Evolutionary conservation across 2,888 invertebrate genomes (phyloP), one percentile per base, ranked within the genome.

Genomic region (Frankliniella fusca): DNA sequence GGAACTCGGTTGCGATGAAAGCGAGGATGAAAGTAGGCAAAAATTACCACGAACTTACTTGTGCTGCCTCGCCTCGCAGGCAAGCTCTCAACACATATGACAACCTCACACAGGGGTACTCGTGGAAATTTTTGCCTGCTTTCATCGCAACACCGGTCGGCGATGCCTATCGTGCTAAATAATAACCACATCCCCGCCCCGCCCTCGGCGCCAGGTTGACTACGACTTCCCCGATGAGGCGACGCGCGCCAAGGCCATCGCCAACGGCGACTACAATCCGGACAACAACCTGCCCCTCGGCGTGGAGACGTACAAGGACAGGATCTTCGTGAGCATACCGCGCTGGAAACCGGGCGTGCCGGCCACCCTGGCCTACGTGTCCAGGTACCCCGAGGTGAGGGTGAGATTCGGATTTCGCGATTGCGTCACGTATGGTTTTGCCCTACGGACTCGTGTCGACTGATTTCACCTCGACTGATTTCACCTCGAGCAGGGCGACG

Each of bases 261-360:
- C 88, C 48, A 90, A 89, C 49, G 91, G 92, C 0, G 89, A 91
- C 81, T 95, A 91, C 86, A 89, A 93, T 48, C 92, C 93, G 0
- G 91, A 92, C 84, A 94, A 95, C 86, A 94, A 93, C 86, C 88
- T 94, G 27, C 94, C 95, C 0, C 87, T 94, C 81, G 95, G 95
- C 0, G 86, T 95, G 28, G 95, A 95, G 86, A 89, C 93, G 5
- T 92, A 92, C 89, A 90, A 90, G 8, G 89, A 93, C 83, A 90
- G 93, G 15, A 88, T 95, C 12, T 96, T 94, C 88, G 89, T 96
- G 3, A 93, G 94, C 2, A 88, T 94, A 81, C 95, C 95, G 0
- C 90, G 94, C 85, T 94, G 94, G 94, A 92, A 91, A 85, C 86
- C 88, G 28, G 95, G 95, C 15, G 93, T 95, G 38, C 93, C 94